Base-by-base conservation (phyloP, 2,113 vertebrate genomes). In the Podiceps cristatus region DNA sequence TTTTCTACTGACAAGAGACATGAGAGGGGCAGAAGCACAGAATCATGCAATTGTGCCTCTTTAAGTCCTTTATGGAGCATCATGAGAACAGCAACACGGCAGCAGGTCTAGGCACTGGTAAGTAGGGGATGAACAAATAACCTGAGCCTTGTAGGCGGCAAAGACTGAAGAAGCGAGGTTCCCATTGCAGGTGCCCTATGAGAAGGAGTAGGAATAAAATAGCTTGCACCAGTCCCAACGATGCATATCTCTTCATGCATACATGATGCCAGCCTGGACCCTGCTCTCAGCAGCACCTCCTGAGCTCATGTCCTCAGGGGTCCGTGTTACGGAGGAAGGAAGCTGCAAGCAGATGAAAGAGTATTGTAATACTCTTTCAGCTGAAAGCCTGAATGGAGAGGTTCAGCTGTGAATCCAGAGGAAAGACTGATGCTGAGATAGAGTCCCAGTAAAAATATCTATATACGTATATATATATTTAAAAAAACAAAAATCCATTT, bases 161-260 rank as follows among this genome's bases (percentile, higher is more conserved):
- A 80, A 56, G 45, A 29, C 1, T 1, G 9, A 59, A 23, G 42
- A 75, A 55, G 10, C 50, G 24, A 71, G 4, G 23, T 24, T 82
- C 52, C 35, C 23, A 3, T 29, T 59, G 52, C 40, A 19, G 2
- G 10, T 37, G 28, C 3, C 18, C 10, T 31, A 0, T 0, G 0
- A 85, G 42, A 23, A 47, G 5, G 5, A 60, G 19, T 15, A 89
- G 8, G 7, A 68, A 58, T 22, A 11, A 5, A 11, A 5, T 5
- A 42, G 13, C 2, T 42, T 13, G 40, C 0, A 0, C 11, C 17
- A 10, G 9, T n/a, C 31, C 22, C 31, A 66, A 2, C 0, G 3
- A 9, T 3, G 3, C 14, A 8, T 4, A 28, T 1, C 5, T 73
- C 53, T 53, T n/a, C 18, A 22, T 20, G 6, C 1, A 44, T 5